Evolutionary conservation across 2,888 invertebrate genomes (phyloP), one percentile per base, ranked within the genome.

Genomic region (Eupsilia transversa): DNA sequence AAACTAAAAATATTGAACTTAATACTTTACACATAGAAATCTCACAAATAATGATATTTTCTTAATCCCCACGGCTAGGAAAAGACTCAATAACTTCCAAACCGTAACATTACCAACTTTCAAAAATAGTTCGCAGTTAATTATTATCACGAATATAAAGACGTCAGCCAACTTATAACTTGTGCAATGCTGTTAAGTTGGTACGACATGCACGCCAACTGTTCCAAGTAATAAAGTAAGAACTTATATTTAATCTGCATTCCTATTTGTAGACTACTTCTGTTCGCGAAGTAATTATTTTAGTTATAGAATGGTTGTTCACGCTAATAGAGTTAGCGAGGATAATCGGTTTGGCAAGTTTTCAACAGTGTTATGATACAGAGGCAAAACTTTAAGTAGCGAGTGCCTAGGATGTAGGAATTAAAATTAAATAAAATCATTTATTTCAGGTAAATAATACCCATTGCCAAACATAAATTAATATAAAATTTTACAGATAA

Each of bases 181-280:
- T 64, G 23, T 60, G 63, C 12, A 68, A 72, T 20, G 72, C 67
- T 17, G 66, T 72, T 66, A 72, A 70, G 68, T 74, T 76, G 59
- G 70, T 35, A 59, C 66, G 71, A 66, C 65, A 60, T 68, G 83
- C 87, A 87, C 81, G 86, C 81, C 43, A 87, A 67, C 71, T 78
- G 61, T 56, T 63, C 69, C 10, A 80, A 66, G 70, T 72, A 30
- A 81, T 81, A 78, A 87, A 87, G 67, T 77, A 68, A 49, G n/a
- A 79, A 87, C 69, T 83, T 83, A 74, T 68, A 73, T 80, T 72
- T 66, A 80, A 81, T 86, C 84, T 78, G 65, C 79, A 79, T 85
- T 83, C 63, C 70, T 54, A 57, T 74, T 56, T 49, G 54, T 46
- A 33, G 61, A 74, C 72, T 60, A 76, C 68, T 83, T 77, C 69